Percentiles rank a stretch among this genome's conserved stretches.
phyloP scores from a whole-genome alignment of 2,113 vertebrate genomes.

The Probosciger aterrimus region DNA sequence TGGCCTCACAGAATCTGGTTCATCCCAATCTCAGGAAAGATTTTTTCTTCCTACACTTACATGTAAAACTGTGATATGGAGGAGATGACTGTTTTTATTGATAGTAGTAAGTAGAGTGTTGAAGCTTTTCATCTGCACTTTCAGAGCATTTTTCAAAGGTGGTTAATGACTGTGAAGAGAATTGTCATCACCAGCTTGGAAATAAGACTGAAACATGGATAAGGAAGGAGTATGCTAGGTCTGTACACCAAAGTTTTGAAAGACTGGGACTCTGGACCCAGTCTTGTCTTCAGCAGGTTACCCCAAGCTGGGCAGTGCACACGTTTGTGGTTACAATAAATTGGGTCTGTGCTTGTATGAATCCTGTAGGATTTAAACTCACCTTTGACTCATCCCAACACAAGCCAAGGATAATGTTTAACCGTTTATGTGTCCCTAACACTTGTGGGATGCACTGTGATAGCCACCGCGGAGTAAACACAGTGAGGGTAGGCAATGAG shows the following conservation, averaged over 20 bases:
- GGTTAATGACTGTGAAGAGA: background rate
- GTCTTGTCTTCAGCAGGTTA: background rate
- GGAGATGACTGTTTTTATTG: background rate
- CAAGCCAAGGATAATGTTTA: background rate
- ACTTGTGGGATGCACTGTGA: background rate
- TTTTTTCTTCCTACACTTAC: background rate
- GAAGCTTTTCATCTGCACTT: background rate
- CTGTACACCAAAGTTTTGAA: background rate
- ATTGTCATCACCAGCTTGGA: background rate
- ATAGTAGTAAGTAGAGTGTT: background rate
- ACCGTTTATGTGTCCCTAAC: background rate
- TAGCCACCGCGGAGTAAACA: background rate
- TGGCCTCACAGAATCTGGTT: background rate
- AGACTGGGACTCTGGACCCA: background rate
- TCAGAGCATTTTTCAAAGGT: background rate
- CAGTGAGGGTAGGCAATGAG: background rate
- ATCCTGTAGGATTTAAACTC: background rate
- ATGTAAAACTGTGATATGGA: background rate
- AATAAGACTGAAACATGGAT: background rate
- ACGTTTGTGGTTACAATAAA: background rate
- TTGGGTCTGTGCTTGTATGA: background rate
- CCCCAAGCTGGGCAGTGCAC: accelerated
- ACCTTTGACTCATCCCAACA: background rate
- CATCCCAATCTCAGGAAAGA: background rate
- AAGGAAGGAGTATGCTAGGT: background rate